phyloP scores from a whole-genome alignment of 2,888 invertebrate genomes.

The Folsomia candida region DNA sequence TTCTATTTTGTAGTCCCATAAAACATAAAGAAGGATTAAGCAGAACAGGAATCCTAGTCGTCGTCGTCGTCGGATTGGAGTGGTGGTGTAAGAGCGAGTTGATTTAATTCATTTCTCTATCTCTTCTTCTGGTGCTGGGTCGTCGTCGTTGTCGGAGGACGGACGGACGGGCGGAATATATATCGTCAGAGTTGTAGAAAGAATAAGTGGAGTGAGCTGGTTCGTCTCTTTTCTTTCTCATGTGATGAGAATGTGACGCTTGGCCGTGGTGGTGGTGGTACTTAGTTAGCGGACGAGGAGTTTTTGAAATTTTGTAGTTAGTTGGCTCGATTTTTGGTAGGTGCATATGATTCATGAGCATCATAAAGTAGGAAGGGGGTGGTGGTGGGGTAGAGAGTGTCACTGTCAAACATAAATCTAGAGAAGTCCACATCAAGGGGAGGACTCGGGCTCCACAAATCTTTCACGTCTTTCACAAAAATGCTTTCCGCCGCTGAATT shows the following conservation, averaged over 20 bases:
- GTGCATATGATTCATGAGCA: constrained; percentile 43
- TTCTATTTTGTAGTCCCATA: no score
- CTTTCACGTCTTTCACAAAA: constrained; percentile 50
- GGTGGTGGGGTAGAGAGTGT: constrained; percentile 46
- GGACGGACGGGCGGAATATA: not conserved
- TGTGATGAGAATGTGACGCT: not conserved
- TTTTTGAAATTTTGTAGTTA: not conserved
- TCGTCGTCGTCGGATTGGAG: no score
- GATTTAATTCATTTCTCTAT: not conserved
- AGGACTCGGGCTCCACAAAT: constrained; percentile 45
- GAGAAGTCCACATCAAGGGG: constrained; percentile 45
- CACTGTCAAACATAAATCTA: constrained; percentile 50
- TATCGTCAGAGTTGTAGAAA: not conserved
- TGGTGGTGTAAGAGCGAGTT: not conserved
- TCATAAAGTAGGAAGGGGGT: constrained; percentile 48
- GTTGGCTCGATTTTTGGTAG: constrained; percentile 31
- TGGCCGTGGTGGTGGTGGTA: not conserved
- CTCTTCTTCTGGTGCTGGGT: not conserved
- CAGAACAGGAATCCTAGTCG: not conserved
- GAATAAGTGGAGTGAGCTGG: not conserved
- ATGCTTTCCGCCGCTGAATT: constrained; percentile 48
- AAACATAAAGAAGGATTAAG: not conserved
- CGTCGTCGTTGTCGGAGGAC: no score
- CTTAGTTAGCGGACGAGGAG: not conserved
- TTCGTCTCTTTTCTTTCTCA: not conserved